Conservation (phyloP, 2,797 vertebrate species). For the Rhynchonycteris naso region DNA sequence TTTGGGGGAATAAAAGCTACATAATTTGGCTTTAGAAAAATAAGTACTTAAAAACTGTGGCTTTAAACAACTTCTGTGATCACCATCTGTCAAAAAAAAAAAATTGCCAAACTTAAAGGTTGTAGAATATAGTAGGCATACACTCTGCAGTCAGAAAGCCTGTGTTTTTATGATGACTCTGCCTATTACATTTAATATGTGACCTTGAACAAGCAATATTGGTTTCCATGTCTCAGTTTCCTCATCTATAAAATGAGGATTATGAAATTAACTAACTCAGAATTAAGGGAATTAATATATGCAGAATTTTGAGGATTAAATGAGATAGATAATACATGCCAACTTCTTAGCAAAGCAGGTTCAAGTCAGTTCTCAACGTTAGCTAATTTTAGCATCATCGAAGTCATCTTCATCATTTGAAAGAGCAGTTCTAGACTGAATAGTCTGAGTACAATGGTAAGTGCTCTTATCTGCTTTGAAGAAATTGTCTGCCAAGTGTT, state of each 20-base stretch:
- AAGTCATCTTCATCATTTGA: not conserved
- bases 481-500: not conserved
- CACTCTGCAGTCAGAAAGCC: not conserved
- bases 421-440: not conserved
- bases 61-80: conserved; percentile 80
- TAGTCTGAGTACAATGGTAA: not conserved
- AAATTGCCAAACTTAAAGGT: conserved; percentile 65
- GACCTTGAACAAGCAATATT: conserved; percentile 23
- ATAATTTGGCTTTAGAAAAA: conserved; percentile 70
- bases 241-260: not conserved
- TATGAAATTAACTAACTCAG: not conserved
- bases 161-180: not conserved
- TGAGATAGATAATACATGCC: not conserved
- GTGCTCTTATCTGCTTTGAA: not conserved
- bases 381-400: not conserved
- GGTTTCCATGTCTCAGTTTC: not conserved
- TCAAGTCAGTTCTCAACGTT: not conserved
- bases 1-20: conserved; percentile 64
- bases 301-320: not conserved
- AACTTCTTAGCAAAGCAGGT: conserved; percentile 4
- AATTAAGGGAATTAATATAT: not conserved
- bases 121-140: not conserved
- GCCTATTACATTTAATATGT: not conserved
- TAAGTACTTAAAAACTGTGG: conserved; percentile 70
- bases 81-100: conserved; percentile 73